Base-by-base conservation (phyloP, 2,113 vertebrate genomes). In the Pyxicephalus adspersus region DNA sequence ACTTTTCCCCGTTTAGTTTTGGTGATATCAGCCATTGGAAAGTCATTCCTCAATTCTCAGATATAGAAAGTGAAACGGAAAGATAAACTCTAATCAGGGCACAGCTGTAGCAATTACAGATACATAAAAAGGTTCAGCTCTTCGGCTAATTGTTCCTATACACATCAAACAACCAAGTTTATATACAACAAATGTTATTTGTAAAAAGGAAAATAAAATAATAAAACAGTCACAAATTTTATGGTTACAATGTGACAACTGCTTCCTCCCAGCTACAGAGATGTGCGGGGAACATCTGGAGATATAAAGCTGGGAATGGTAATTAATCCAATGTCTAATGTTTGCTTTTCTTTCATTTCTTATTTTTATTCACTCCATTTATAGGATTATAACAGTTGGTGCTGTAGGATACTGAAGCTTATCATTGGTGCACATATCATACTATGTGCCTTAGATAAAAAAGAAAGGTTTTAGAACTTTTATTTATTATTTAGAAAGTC, bases 81-180 rank as follows among this genome's bases (percentile, higher is more conserved):
- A 45, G 38, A 45, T 13, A 45, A 3, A 45, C 38, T 20, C n/a
- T 55, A 61, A 73, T 58, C 15, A 20, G 28, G 45, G 5, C 20
- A 26, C 77, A 80, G 65, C 77, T 51, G 34, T n/a, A 38, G n/a
- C 20, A 60, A 80, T 70, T 80, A 51, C 6, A 5, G 15, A 5
- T 0, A 9, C 17, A 45, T 19, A n/a, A 16, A 60, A 60, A 64
- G 6, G 22, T 60, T 31, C 16, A 25, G 19, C 3, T 66, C 38
- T 64, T n/a, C 26, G 26, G 52, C 26, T 38, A 5, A 20, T 4
- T 50, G 15, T 31, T 29, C 54, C 20, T 22, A 70, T 61, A 22
- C 11, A 25, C 19, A 51, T 58, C 18, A 61, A 28, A 15, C 23
- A 70, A 16, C 28, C 52, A 57, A 57, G 15, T n/a, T 29, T 55